Conservation (phyloP, 2,797 vertebrate genomes). For the Melanotaenia boesemani region DNA sequence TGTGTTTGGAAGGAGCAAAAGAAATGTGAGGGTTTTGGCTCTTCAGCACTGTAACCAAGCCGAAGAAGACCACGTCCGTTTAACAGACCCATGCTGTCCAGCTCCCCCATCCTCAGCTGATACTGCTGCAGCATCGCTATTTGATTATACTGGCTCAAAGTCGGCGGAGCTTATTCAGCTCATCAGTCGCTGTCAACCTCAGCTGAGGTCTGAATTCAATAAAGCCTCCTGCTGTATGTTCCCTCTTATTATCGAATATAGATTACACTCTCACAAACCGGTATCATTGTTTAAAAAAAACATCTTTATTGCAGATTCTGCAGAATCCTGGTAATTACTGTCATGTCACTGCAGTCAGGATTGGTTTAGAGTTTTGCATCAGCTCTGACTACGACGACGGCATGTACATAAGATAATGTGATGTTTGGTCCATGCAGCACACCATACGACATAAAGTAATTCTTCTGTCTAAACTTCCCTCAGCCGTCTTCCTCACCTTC, state of each 20-base stretch:
- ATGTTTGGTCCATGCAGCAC: background rate
- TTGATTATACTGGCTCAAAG: slow-evolving; percentile 57
- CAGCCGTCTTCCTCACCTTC: background rate
- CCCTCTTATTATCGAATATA: slow-evolving; percentile 28
- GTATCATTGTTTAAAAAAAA: slow-evolving; percentile 1
- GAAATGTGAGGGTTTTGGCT: background rate
- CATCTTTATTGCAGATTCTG: background rate
- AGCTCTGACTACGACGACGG: background rate
- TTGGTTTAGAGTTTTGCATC: background rate
- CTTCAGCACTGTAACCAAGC: background rate
- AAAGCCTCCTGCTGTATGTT: slow-evolving; percentile 24
- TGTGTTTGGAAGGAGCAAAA: background rate
- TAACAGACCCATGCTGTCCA: slow-evolving; percentile 21
- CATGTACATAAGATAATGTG: background rate
- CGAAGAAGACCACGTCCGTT: slow-evolving; percentile 5
- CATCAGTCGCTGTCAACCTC: slow-evolving; percentile 61
- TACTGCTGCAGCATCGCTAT: slow-evolving; percentile 56
- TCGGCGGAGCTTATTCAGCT: slow-evolving; percentile 65
- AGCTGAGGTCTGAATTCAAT: slow-evolving; percentile 55
- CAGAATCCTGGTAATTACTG: background rate
- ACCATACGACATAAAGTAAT: background rate
- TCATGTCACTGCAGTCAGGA: background rate
- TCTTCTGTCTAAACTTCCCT: background rate
- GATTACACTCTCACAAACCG: slow-evolving; percentile 15
- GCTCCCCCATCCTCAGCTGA: slow-evolving; percentile 18